These are phyloP conservation scores for Scopus umbretta DNA, from an alignment of 2,113 vertebrate species.

Conservation along the genomic window DNA sequence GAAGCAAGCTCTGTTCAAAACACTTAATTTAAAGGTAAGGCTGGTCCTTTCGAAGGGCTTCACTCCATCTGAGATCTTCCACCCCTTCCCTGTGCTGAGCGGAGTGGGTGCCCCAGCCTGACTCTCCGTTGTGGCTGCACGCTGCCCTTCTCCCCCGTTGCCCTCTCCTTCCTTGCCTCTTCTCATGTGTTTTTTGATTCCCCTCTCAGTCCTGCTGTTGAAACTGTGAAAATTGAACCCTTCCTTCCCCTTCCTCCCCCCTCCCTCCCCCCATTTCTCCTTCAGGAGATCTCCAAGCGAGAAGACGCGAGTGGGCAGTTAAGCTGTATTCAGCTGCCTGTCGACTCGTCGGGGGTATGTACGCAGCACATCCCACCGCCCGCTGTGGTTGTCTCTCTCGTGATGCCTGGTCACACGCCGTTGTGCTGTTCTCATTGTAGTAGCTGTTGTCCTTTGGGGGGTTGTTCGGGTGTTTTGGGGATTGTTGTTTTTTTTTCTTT, in stretches of 20 bases:
- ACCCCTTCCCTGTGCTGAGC: background rate
- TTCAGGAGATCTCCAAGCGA: constrained; percentile 93
- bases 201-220: constrained; percentile 46
- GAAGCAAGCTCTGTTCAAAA: constrained; percentile 1
- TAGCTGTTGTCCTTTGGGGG: constrained; percentile 21
- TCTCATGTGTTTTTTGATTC: background rate
- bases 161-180: background rate
- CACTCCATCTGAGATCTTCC: background rate
- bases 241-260: constrained; percentile 34
- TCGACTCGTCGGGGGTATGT: constrained; percentile 94
- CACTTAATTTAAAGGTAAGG: constrained; percentile 54
- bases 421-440: constrained; percentile 57
- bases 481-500: background rate
- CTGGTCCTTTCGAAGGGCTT: background rate
- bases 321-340: constrained; percentile 98
- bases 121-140: background rate
- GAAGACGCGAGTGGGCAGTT: constrained; percentile 95
- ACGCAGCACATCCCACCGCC: constrained; percentile 66
- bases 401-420: constrained; percentile 66
- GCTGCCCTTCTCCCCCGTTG: background rate
- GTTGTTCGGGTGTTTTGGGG: background rate
- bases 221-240: constrained; percentile 59
- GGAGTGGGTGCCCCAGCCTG: background rate
- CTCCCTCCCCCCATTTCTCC: constrained; percentile 73
- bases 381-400: constrained; percentile 45